phyloP scores from a whole-genome alignment of 2,113 vertebrate genomes.

The Myrmophylax atrothorax region DNA sequence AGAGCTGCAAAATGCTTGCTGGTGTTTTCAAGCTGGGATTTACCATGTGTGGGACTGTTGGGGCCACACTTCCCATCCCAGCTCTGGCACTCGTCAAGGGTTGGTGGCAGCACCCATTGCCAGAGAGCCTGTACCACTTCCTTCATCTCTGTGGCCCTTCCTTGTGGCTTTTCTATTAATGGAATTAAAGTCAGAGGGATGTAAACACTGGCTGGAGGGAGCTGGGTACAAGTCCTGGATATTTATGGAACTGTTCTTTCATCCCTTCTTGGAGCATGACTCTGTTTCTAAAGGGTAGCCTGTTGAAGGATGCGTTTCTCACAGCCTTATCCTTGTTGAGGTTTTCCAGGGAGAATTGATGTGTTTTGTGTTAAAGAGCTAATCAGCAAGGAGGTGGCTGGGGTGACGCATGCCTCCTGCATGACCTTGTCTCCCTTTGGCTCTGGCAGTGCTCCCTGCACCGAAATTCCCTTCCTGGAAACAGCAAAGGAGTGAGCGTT shows the following conservation, averaged over 20 bases:
- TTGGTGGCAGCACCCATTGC: not conserved
- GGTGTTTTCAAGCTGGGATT: not conserved
- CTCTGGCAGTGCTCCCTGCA: rapidly evolving
- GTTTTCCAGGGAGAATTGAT: not conserved
- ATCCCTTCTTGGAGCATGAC: rapidly evolving
- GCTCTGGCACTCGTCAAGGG: rapidly evolving
- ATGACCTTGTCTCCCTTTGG: not conserved
- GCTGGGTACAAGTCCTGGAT: not conserved
- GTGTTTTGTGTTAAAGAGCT: not conserved
- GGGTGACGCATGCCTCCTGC: rapidly evolving
- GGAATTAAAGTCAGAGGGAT: not conserved
- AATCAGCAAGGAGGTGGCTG: not conserved
- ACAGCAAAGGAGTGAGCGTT: not conserved
- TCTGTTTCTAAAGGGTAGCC: not conserved
- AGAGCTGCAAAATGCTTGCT: not conserved
- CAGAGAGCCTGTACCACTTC: not conserved
- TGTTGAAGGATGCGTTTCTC: not conserved
- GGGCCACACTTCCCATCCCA: not conserved
- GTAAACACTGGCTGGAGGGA: not conserved
- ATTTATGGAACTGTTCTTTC: not conserved
- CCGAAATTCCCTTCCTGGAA: slow-evolving; percentile 3
- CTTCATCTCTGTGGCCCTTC: not conserved
- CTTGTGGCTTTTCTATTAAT: not conserved
- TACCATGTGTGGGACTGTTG: rapidly evolving
- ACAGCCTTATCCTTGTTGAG: not conserved